Evolutionary conservation across 2,797 vertebrate species (phyloP).

Genomic region (Neoniphon sammara): DNA sequence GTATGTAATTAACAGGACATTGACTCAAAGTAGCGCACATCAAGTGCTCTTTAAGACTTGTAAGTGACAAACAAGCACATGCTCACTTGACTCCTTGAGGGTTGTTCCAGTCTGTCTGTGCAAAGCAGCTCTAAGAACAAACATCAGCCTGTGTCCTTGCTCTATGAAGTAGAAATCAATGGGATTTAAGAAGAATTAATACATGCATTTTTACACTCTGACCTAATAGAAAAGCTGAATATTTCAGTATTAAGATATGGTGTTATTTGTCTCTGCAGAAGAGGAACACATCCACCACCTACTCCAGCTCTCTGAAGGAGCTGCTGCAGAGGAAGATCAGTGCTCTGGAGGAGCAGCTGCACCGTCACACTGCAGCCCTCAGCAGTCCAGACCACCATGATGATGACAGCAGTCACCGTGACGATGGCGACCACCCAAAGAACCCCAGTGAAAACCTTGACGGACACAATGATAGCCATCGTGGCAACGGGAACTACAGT

Average conservation of each 20-base stretch:
- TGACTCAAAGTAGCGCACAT: not conserved
- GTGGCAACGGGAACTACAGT: slow-evolving; percentile 9
- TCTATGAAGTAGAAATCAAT: not conserved
- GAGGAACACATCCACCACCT: slow-evolving; percentile 83
- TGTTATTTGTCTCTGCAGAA: slow-evolving; percentile 65
- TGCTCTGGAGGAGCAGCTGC: slow-evolving; percentile 85
- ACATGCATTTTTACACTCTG: not conserved
- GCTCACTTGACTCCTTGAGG: not conserved
- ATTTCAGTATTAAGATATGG: not conserved
- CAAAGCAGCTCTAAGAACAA: slow-evolving; percentile 12
- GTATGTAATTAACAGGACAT: not conserved
- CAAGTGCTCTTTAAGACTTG: not conserved
- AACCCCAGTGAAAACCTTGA: slow-evolving; percentile 28
- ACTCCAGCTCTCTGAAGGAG: slow-evolving; percentile 85
- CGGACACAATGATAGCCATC: slow-evolving; percentile 19
- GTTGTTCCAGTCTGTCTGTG: not conserved
- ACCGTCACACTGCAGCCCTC: slow-evolving; percentile 60
- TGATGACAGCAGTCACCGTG: slow-evolving; percentile 33
- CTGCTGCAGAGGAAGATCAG: slow-evolving; percentile 87
- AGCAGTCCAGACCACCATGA: slow-evolving; percentile 47
- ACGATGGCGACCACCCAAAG: slow-evolving; percentile 23
- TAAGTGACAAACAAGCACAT: not conserved
- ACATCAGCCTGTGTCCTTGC: not conserved
- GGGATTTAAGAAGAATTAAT: not conserved
- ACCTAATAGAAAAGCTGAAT: not conserved